Percentiles rank a stretch among this genome's conserved stretches.
These are phyloP conservation scores for Pheosia gnoma DNA, from an alignment of 2,888 invertebrate species.

Conservation along the genomic window DNA sequence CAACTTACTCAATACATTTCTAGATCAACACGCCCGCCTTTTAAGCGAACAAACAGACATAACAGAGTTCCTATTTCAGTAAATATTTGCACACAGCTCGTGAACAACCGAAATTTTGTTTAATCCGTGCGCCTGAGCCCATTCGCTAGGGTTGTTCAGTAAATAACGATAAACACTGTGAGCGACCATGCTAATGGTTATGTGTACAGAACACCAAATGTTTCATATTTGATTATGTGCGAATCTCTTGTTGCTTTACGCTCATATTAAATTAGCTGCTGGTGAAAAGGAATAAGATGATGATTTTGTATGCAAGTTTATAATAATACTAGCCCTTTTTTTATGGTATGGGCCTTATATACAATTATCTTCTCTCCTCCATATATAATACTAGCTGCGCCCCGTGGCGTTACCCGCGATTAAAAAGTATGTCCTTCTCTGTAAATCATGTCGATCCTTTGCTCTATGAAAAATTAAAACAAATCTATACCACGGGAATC, in stretches of 20 bases:
- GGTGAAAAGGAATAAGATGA: too few species aligned
- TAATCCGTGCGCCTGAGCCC: slow-evolving; percentile 8
- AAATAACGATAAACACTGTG: slow-evolving; percentile 7
- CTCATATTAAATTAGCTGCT: too few species aligned
- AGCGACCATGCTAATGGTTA: neutral
- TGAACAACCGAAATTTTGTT: slow-evolving; percentile 6
- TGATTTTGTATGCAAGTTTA: too few species aligned
- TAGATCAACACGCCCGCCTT: neutral
- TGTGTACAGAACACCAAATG: neutral
- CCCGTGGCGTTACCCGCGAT: too few species aligned
- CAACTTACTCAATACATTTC: neutral
- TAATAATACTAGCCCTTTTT: too few species aligned
- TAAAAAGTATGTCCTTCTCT: too few species aligned
- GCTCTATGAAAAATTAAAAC: too few species aligned
- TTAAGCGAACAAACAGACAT: slow-evolving; percentile 7
- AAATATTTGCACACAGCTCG: slow-evolving; percentile 7
- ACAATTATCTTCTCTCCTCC: too few species aligned
- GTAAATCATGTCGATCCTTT: too few species aligned
- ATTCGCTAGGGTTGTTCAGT: slow-evolving; percentile 5
- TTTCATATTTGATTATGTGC: neutral
- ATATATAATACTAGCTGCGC: too few species aligned
- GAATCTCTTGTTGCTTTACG: neutral
- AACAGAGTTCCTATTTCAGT: slow-evolving; percentile 4
- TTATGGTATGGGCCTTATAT: too few species aligned
- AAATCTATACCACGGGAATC: too few species aligned